Percentiles rank a stretch among this genome's conserved stretches.
phyloP scores from a whole-genome alignment of 2,888 invertebrate species.

The Linnaemya vulpina region DNA sequence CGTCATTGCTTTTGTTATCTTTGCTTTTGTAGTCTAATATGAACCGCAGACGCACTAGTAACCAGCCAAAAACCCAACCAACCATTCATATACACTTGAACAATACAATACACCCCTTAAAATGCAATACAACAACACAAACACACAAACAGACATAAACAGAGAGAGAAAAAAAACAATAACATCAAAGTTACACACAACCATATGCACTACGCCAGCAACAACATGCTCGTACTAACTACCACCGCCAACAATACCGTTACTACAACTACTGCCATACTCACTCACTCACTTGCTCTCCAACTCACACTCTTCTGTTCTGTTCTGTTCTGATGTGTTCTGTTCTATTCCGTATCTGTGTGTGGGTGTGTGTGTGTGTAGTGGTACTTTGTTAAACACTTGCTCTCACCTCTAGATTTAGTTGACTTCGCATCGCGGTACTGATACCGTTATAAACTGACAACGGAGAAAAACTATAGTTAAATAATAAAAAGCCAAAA shows the following conservation, averaged over 20 bases:
- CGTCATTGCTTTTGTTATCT: slow-evolving; percentile 54
- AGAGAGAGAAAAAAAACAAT: slow-evolving; percentile 4
- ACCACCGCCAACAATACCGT: slow-evolving; percentile 42
- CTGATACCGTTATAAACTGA: slow-evolving; percentile 66
- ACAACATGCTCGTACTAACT: not conserved
- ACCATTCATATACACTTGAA: slow-evolving; percentile 58
- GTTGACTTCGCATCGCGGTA: slow-evolving; percentile 70
- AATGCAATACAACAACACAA: slow-evolving; percentile 51
- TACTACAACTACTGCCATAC: slow-evolving; percentile 27
- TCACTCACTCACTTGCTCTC: slow-evolving; percentile 25
- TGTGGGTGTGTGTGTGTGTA: no score
- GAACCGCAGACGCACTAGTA: slow-evolving; percentile 72
- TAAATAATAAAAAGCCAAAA: not conserved
- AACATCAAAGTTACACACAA: slow-evolving; percentile 36
- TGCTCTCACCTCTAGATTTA: slow-evolving; percentile 69
- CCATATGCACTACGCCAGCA: slow-evolving; percentile 17
- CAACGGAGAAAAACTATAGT: slow-evolving; percentile 56
- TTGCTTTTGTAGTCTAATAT: slow-evolving; percentile 53
- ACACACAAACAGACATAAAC: slow-evolving; percentile 6
- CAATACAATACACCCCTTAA: slow-evolving; percentile 55
- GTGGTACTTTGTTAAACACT: slow-evolving; percentile 57
- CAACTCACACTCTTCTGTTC: not conserved
- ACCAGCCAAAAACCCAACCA: slow-evolving; percentile 64
- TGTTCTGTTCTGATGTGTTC: no score
- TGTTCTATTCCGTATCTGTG: no score